Evolutionary conservation across 2,797 vertebrate species (phyloP), one percentile per base, ranked within the genome.

Genomic region (Graptemys geographica): DNA sequence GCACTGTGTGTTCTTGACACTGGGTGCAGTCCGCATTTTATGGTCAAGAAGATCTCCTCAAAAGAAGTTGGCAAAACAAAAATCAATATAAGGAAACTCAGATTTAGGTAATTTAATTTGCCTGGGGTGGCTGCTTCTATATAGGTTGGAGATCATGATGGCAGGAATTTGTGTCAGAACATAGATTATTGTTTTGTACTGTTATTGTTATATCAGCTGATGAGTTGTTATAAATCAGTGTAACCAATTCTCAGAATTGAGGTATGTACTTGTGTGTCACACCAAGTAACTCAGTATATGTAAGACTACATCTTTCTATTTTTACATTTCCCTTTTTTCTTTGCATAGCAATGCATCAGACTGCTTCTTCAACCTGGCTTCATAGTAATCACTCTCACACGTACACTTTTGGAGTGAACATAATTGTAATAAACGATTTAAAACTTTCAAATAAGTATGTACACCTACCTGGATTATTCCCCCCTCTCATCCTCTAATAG

Each of bases 391-490:
- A 84, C 19, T 84, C 59, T 83, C 83, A 90, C 62, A 83, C 31
- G 81, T 90, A 37, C 31, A 44, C 69, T 89, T 90, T 25, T 3
- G 57, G 5, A 89, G 62, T 84, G 27, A 89, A 93, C 25, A 94
- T 56, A 92, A 90, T 47, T 84, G 74, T 62, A 96, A 89, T 65
- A 86, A 96, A 93, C 88, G 86, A 31, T 81, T 96, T 79, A 88
- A 33, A 74, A 49, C 88, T 94, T 96, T 84, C 49, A 86, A 92
- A 93, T 88, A 97, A 96, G 97, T 84, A 90, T 74, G 91, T 23
- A 97, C 86, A 97, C 97, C 98, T 98, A 98, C 97, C 98, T 98
- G 97, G 96, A 84, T 97, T 95, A 95, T 84, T 96, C 94, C 97
- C 89, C 96, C 98, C 96, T 98, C 97, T 94, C 96, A 97, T 95